Conservation (phyloP, 2,113 vertebrate genomes). For the Bos indicus region DNA sequence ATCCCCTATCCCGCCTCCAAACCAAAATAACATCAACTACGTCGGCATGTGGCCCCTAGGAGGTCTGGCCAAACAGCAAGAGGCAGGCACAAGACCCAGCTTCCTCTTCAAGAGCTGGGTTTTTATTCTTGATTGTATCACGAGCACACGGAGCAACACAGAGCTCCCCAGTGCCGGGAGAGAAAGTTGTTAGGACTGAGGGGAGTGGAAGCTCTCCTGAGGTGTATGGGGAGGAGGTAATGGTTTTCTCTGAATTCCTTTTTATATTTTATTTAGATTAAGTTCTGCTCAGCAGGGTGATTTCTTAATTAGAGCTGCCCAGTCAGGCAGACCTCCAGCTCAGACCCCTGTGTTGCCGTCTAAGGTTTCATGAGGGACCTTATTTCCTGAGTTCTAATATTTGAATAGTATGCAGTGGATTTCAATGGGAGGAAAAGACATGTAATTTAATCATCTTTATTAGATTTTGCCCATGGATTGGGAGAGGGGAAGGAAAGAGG, state of each 20-base stretch:
- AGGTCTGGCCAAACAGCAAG: neutral
- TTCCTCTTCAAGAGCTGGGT: neutral
- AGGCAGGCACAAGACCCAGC: neutral
- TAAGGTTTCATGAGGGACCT: slow-evolving; percentile 92
- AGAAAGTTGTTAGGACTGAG: neutral
- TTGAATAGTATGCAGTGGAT: slow-evolving; percentile 78
- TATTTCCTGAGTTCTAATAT: slow-evolving; percentile 92
- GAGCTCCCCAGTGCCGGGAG: neutral
- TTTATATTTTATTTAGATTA: slow-evolving; percentile 83
- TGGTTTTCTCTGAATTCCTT: slow-evolving; percentile 74
- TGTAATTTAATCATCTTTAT: slow-evolving; percentile 88
- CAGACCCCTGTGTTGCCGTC: slow-evolving; percentile 85
- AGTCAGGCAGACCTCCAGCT: slow-evolving; percentile 81
- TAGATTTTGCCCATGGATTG: slow-evolving; percentile 78
- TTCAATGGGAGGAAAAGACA: slow-evolving; percentile 84
- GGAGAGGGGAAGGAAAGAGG: slow-evolving; percentile 59
- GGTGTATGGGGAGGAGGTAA: slow-evolving; percentile 47
- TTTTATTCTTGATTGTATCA: neutral
- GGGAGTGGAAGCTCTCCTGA: neutral
- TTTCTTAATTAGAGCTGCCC: slow-evolving; percentile 86
- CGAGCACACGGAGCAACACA: neutral
- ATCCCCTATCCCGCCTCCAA: neutral
- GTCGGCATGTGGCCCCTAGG: neutral
- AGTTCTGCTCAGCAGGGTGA: slow-evolving; percentile 86
- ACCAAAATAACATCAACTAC: neutral